Conservation (phyloP, 1,140 invertebrate genomes). For the Bombus polaris region DNA sequence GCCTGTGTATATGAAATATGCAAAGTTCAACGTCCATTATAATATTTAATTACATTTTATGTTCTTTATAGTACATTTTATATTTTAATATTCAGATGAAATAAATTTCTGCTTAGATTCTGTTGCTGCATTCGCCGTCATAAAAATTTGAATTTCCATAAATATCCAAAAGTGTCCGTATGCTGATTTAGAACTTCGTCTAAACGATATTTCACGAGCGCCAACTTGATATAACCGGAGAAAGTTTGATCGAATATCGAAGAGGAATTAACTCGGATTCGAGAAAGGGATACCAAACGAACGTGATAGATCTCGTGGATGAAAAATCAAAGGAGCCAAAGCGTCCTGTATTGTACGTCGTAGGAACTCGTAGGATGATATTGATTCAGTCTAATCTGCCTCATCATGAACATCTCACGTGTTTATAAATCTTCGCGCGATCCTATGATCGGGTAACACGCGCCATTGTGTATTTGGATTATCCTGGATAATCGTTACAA, state of each 20-base stretch:
- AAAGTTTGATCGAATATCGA: not conserved
- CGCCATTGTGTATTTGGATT: constrained; percentile 1
- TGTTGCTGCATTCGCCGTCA: not conserved
- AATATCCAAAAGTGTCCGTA: not conserved
- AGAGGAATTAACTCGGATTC: not conserved
- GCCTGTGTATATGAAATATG: too few relatives aligned
- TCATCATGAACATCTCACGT: constrained; percentile 57
- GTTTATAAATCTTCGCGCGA: constrained; percentile 56
- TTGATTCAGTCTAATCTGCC: constrained; percentile 51
- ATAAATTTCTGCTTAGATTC: not conserved
- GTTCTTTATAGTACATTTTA: too few relatives aligned
- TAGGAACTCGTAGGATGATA: not conserved
- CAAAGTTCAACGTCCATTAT: too few relatives aligned
- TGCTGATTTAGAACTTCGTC: not conserved
- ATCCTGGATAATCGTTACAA: constrained; percentile 17
- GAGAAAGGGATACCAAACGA: not conserved
- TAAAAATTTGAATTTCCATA: not conserved
- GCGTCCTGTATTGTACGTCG: not conserved
- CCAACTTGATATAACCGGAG: not conserved
- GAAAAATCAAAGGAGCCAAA: not conserved
- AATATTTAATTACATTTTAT: too few relatives aligned
- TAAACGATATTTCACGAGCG: not conserved
- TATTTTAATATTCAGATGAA: not conserved
- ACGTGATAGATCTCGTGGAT: not conserved
- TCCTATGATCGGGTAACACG: constrained; percentile 3